phyloP scores from a whole-genome alignment of 2,888 invertebrate species.

The Calephelis perditalis region DNA sequence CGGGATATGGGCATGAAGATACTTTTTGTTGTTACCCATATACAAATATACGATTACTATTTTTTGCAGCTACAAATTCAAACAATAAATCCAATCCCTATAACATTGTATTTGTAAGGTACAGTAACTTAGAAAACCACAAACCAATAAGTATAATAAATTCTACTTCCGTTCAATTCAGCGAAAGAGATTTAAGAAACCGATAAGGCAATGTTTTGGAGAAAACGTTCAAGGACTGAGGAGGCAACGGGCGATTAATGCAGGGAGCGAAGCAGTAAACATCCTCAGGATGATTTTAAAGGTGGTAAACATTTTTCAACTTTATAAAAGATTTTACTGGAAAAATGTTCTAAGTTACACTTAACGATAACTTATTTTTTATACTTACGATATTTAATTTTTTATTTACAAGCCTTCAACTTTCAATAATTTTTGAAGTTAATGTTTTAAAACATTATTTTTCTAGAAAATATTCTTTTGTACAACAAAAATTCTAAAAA shows the following conservation, averaged over 20 bases:
- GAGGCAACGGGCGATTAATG: slow-evolving; percentile 10
- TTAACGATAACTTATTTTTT: too few relatives aligned
- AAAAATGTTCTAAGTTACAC: neutral
- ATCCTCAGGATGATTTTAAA: slow-evolving; percentile 12
- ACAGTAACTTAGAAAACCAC: neutral
- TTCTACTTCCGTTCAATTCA: slow-evolving; percentile 4
- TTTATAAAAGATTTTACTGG: slow-evolving; percentile 5
- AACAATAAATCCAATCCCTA: neutral
- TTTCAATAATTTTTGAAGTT: too few relatives aligned
- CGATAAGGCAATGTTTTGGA: slow-evolving; percentile 18
- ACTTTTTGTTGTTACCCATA: too few relatives aligned
- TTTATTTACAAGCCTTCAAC: too few relatives aligned
- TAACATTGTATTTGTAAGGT: neutral
- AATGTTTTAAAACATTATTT: too few relatives aligned
- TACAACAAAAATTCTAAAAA: too few relatives aligned
- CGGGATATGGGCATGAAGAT: too few relatives aligned
- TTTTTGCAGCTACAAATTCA: neutral
- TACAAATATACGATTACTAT: too few relatives aligned
- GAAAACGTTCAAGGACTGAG: slow-evolving; percentile 15
- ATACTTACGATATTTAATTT: too few relatives aligned
- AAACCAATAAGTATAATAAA: slow-evolving; percentile 10
- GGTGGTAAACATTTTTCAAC: slow-evolving; percentile 13
- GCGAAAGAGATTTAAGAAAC: slow-evolving; percentile 17
- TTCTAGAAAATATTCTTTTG: too few relatives aligned
- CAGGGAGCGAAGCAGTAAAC: slow-evolving; percentile 11